phyloP scores from a whole-genome alignment of 1,140 invertebrate genomes.

The Drosophila nasuta region DNA sequence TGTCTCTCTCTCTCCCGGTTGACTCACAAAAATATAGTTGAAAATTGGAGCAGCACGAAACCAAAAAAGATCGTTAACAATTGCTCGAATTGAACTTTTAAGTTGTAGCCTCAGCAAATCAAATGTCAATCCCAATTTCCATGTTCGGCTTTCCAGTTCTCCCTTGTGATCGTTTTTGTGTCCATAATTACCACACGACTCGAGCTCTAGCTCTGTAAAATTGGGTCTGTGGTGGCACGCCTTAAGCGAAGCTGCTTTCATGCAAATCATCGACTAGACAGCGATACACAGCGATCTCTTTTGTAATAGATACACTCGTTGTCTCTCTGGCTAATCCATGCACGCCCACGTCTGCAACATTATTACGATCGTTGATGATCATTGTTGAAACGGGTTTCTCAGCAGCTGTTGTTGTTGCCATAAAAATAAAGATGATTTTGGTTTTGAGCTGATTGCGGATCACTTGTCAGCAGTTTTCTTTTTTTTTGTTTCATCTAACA shows the following conservation, averaged over 20 bases:
- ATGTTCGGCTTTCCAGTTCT: constrained; percentile 3
- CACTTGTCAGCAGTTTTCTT: constrained; percentile 63
- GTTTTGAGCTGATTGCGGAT: constrained; percentile 39
- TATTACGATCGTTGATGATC: constrained; percentile 14
- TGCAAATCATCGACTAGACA: constrained; percentile 38
- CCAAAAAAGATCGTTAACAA: constrained; percentile 11
- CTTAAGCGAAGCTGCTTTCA: constrained; percentile 31
- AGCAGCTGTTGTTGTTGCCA: constrained; percentile 47
- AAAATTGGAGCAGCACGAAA: constrained; percentile 31
- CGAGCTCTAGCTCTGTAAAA: constrained; percentile 9
- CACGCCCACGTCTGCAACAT: constrained; percentile 67
- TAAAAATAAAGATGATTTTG: constrained; percentile 79
- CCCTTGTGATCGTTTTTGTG: constrained; percentile 1
- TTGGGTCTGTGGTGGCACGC: constrained; percentile 36
- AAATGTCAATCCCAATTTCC: constrained; percentile 13
- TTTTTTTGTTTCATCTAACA: constrained; percentile 8
- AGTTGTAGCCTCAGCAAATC: constrained; percentile 7
- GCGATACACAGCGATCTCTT: constrained; percentile 24
- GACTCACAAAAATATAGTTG: constrained; percentile 6
- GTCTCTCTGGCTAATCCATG: constrained; percentile 65
- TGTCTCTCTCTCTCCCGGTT: no score
- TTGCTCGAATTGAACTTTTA: constrained; percentile 26
- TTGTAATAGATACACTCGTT: constrained; percentile 57
- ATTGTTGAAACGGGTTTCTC: constrained; percentile 61
- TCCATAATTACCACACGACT: constrained; percentile 43